Evolutionary conservation across 2,113 vertebrate species (phyloP), one percentile per base, ranked within the genome.

Genomic region (Motacilla tschutschensis): DNA sequence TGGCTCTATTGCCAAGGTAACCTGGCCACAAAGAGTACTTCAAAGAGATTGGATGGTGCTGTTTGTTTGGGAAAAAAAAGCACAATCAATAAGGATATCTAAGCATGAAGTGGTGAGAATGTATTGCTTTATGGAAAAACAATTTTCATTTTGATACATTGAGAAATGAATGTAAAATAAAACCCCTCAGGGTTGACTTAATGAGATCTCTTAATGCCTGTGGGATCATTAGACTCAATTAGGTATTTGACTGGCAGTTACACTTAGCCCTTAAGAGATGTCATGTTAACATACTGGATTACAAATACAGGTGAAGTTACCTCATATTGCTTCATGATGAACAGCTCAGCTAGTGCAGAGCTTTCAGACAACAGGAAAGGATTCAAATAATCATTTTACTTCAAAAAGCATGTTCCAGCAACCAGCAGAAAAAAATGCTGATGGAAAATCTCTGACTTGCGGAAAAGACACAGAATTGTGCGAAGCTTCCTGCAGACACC

Each of bases 51-150:
- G 60, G n/a, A 48, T 67, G 26, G 20, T 71, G n/a, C 19, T 70
- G 76, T 79, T 78, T 72, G 50, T 79, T 91, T 70, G 66, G 85
- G 88, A 69, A 62, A 82, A 76, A 83, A 76, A 87, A 47, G 16
- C 1, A 0, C 3, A 6, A 73, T 85, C 58, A 89, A 28, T 78
- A 75, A 44, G 60, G 75, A 78, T 50, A 33, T 22, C 41, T 60
- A 65, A 85, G 40, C 66, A 29, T 44, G 47, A 83, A 85, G 26
- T 58, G 26, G 14, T 64, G 74, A 74, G 54, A 91, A 83, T 22
- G 8, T 65, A 29, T 47, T 79, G 35, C 51, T 83, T 69, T 67
- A 47, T 5, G 3, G 50, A 55, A 65, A 88, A 78, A 19, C 43
- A 69, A 17, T 71, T 81, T 90, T 87, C 63, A 58, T 62, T 69